Evolutionary conservation across 1,140 invertebrate genomes (phyloP), one percentile per base, ranked within the genome.

Genomic region (Aphelinus certus): DNA sequence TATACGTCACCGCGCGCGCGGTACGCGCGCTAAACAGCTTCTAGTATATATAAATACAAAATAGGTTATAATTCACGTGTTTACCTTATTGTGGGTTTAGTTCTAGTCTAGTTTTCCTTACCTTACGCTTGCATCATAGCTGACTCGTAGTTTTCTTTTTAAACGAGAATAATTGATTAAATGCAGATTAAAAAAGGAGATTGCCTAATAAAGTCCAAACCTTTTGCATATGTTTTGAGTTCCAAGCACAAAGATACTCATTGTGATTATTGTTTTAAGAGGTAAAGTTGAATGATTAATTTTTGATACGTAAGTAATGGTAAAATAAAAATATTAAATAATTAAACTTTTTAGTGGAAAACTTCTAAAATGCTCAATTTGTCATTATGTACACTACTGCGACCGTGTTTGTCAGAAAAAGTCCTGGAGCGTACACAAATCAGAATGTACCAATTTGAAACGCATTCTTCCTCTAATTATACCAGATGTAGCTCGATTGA

Each of bases 351-450:
- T 79, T 81, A 94, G 93, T 74, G 87, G 86, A 1, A 91, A 93
- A 79, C 87, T 95, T 4, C 85, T 90, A 2, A 95, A 93, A 86
- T 95, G 94, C 85, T 92, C 92, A 1, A 92, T 89, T n/a, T 95
- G 94, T 83, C 90, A 92, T n/a, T 94, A 92, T 83, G 92, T 94
- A 2, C 90, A 92, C 83, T 96, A 96, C 78, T 96, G 95, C 81
- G 91, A 92, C 69, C 89, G 89, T 49, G 81, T 81, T 64, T 96
- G 95, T 84, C 95, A 96, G 82, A 92, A 89, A 81, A 88, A 91
- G 76, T 91, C 91, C 2, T 96, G 95, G 95, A 79, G 80, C 10
- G 88, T 93, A 73, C 95, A 96, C 81, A 95, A 93, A 85, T 85
- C 86, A 80, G 95, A 96, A 88, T 96, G 95, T 83, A 80, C 88